Evolutionary conservation across 1,140 invertebrate species (phyloP).

Genomic region (Eriocheir sinensis): DNA sequence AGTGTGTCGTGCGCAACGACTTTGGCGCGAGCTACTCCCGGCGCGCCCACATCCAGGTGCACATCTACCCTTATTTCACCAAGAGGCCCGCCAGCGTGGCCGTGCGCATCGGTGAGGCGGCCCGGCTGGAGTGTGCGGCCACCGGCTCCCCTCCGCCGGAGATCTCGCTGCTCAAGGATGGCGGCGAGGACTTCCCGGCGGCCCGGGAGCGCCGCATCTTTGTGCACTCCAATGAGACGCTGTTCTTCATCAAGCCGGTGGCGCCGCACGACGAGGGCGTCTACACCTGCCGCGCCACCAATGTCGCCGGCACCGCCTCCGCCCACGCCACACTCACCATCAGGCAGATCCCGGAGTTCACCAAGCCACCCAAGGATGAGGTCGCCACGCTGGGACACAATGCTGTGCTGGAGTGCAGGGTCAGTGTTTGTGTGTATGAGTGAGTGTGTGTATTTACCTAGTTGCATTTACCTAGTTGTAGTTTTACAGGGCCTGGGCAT

Average conservation of each 20-base stretch:
- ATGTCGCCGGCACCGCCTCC: slow-evolving; percentile 89
- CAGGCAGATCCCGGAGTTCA: slow-evolving; percentile 79
- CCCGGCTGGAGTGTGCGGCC: slow-evolving; percentile 94
- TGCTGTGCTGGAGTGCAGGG: slow-evolving; percentile 77
- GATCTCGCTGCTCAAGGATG: slow-evolving; percentile 93
- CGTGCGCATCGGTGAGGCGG: slow-evolving; percentile 92
- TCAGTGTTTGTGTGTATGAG: slow-evolving; percentile 37
- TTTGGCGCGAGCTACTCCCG: slow-evolving; percentile 95
- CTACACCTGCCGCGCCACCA: slow-evolving; percentile 96
- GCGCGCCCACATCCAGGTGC: slow-evolving; percentile 92
- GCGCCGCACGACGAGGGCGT: slow-evolving; percentile 93
- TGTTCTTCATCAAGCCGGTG: slow-evolving; percentile 95
- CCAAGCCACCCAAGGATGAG: slow-evolving; percentile 64
- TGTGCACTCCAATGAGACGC: slow-evolving; percentile 94
- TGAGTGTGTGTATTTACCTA: neutral
- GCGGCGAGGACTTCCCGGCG: slow-evolving; percentile 96
- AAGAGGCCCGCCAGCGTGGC: slow-evolving; percentile 93
- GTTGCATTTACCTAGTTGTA: too few relatives aligned
- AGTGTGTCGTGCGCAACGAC: slow-evolving; percentile 94
- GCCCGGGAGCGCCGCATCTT: slow-evolving; percentile 95
- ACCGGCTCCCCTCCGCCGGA: slow-evolving; percentile 93
- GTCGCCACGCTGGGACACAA: slow-evolving; percentile 73
- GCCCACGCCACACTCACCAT: slow-evolving; percentile 95
- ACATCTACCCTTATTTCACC: slow-evolving; percentile 92
- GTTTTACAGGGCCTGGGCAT: too few relatives aligned